Evolutionary conservation across 2,888 invertebrate species (phyloP).

Genomic region (Cremastinae sp.): DNA sequence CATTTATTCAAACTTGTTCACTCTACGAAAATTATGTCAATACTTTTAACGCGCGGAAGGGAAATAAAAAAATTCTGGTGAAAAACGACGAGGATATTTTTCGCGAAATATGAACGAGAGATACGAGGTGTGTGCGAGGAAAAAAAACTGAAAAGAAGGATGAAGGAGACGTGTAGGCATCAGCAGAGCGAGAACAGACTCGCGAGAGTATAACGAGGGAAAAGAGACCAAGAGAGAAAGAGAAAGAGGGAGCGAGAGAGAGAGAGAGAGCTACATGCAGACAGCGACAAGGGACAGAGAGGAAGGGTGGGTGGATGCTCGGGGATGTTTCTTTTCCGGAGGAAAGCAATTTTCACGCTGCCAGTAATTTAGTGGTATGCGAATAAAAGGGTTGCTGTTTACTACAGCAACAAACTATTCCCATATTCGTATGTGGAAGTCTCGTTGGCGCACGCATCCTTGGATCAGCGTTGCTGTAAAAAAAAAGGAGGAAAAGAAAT

Average conservation of each 20-base stretch:
- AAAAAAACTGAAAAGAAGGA: conserved; percentile 44
- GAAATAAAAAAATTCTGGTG: conserved; percentile 8
- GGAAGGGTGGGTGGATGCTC: conserved; percentile 20
- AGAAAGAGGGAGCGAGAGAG: too few species aligned
- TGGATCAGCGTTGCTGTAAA: conserved; percentile 61
- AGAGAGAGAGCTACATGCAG: too few species aligned
- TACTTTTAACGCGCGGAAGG: too few species aligned
- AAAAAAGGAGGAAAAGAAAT: conserved; percentile 11
- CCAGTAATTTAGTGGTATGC: conserved; percentile 70
- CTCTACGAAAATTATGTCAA: too few species aligned
- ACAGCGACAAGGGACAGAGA: too few species aligned
- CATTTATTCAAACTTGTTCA: too few species aligned
- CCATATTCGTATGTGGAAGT: conserved; percentile 38
- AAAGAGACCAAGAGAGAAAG: conserved; percentile 11
- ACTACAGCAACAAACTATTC: conserved; percentile 37
- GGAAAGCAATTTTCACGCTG: conserved; percentile 71
- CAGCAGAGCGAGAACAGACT: conserved; percentile 50
- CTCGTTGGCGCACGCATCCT: conserved; percentile 67
- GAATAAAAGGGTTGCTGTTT: conserved; percentile 63
- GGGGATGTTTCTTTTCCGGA: conserved; percentile 69
- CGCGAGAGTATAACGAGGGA: conserved; percentile 49
- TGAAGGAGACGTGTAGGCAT: conserved; percentile 31
- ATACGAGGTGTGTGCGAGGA: background rate
- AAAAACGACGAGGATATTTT: conserved; percentile 34
- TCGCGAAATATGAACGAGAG: conserved; percentile 11